Evolutionary conservation across 2,797 vertebrate species (phyloP), one percentile per base, ranked within the genome.

Genomic region (Nannoperca australis): DNA sequence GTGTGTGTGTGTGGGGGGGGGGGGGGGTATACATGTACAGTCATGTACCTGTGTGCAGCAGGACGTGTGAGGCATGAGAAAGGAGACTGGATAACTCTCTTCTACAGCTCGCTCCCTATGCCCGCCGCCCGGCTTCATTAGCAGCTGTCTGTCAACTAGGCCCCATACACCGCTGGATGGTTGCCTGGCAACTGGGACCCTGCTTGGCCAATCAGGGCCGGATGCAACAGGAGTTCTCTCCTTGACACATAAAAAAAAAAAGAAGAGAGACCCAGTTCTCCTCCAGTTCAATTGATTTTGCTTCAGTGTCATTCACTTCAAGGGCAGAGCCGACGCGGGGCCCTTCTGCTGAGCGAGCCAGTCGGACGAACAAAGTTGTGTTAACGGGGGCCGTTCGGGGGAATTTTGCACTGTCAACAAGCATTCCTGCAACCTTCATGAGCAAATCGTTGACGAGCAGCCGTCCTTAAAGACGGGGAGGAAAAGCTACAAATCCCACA

Each of bases 161-260:
- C 87, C 91, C 82, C 77, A 32, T 76, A 80, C 90, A 85, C 91
- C 80, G 80, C 92, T 92, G 92, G 89, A 91, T 81, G 88, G 95
- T 95, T 95, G 94, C 95, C 88, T 93, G 91, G 95, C 93, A 96
- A 95, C 95, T 92, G 91, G 90, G 89, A 88, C 89, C 90, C 89
- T 79, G 86, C 84, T 85, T 34, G 86, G 88, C 94, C 94, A 94
- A 95, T 94, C 90, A 83, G 85, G 81, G 64, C 84, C 54, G 51
- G 88, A 90, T 92, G 91, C 88, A 94, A 93, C 92, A 92, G 86
- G 86, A 92, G 89, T 87, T 87, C 74, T 87, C 81, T 83, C 88
- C 87, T 87, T 81, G 78, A 87, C 85, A 88, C 85, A 87, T 87
- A 69, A 89, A 89, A 85, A 81, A 27, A 84, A 69, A 88, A 89